phyloP scores from a whole-genome alignment of 2,797 vertebrate genomes.

The Myripristis murdjan region DNA sequence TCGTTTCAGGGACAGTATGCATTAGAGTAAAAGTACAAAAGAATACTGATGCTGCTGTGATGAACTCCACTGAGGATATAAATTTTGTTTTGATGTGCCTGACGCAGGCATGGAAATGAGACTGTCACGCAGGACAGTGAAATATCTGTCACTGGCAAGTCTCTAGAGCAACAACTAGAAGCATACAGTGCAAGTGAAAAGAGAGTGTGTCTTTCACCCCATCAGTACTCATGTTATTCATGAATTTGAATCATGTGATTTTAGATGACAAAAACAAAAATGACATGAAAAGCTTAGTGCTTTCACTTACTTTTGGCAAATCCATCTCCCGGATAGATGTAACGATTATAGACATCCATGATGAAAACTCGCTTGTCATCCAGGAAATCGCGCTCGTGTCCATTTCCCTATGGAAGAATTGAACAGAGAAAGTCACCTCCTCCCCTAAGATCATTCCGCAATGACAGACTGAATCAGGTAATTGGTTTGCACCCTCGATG shows the following conservation, averaged over 20 bases:
- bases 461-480: slow-evolving; percentile 10
- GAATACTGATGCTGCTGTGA: neutral
- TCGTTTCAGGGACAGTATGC: neutral
- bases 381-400: slow-evolving; percentile 96
- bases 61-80: neutral
- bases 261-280: slow-evolving; percentile 17
- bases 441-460: slow-evolving; percentile 14
- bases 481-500: slow-evolving; percentile 1
- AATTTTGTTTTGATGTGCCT: neutral
- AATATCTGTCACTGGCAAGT: neutral
- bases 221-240: neutral
- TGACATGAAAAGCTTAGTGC: slow-evolving; percentile 10
- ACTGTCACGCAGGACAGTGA: neutral
- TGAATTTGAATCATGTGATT: slow-evolving; percentile 22
- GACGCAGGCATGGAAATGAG: slow-evolving; percentile 11
- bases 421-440: neutral
- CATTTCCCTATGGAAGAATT: slow-evolving; percentile 91
- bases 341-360: slow-evolving; percentile 96
- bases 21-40: slow-evolving; percentile 8
- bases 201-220: neutral
- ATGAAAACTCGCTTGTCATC: slow-evolving; percentile 94
- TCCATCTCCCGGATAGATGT: slow-evolving; percentile 94
- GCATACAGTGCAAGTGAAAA: slow-evolving; percentile 19
- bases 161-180: neutral
- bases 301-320: slow-evolving; percentile 93